A percentile compares a stretch with the other conserved stretches of the same genome.
Conservation (phyloP, 2,888 invertebrate species). For the Hemaris fuciformis region DNA sequence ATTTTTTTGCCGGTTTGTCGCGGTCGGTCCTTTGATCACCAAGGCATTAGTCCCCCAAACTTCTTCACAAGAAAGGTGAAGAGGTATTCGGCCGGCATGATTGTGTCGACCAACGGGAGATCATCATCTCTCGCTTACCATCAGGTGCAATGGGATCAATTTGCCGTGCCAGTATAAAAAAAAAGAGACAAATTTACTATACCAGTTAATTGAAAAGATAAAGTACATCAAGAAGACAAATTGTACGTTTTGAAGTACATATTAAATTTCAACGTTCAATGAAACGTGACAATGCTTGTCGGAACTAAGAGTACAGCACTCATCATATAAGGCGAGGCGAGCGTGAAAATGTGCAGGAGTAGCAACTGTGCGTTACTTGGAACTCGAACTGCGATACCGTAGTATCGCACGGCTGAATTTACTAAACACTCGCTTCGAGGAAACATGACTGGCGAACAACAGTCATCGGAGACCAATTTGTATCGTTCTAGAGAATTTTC, state of each 20-base stretch:
- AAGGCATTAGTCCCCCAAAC: no score
- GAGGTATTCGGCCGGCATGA: no score
- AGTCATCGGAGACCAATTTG: neutral
- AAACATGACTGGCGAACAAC: neutral
- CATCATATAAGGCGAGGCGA: neutral
- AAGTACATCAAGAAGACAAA: no score
- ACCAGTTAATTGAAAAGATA: no score
- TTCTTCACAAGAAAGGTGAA: no score
- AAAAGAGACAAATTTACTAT: no score
- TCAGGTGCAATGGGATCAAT: no score
- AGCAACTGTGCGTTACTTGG: conserved; percentile 6
- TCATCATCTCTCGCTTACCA: no score
- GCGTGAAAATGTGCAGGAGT: neutral
- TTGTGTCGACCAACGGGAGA: no score
- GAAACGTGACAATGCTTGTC: neutral
- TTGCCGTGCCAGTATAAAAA: no score
- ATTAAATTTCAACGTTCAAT: neutral
- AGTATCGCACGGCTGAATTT: neutral
- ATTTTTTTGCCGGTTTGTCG: no score
- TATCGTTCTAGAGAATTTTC: neutral
- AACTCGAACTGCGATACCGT: conserved; percentile 1
- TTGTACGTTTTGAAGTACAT: neutral
- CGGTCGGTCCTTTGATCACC: no score
- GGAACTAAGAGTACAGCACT: neutral
- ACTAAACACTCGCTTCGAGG: conserved; percentile 5